phyloP scores from a whole-genome alignment of 2,797 vertebrate genomes.

The Crocodylus rhombifer region DNA sequence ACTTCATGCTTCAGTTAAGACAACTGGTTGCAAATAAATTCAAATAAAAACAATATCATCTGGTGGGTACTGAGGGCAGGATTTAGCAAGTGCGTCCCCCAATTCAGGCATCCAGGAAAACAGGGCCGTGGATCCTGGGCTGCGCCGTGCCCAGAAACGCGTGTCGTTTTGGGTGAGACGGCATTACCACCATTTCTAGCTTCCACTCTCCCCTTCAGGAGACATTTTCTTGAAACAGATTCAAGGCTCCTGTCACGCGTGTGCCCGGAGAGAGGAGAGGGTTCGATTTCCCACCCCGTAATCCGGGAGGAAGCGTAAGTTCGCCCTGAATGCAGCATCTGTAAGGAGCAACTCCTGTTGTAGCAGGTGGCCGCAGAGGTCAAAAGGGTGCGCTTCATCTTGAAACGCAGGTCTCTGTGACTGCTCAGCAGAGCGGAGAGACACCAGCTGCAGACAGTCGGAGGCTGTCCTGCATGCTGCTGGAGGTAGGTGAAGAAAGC shows the following conservation, averaged over 20 bases:
- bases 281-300: neutral
- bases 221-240: neutral
- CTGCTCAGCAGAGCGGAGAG: neutral
- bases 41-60: neutral
- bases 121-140: neutral
- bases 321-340: neutral
- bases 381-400: neutral
- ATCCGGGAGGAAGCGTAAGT: accelerated
- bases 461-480: neutral
- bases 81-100: neutral
- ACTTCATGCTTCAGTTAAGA: neutral
- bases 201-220: neutral
- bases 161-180: too few species aligned
- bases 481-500: neutral
- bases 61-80: neutral
- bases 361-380: neutral
- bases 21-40: neutral
- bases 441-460: neutral
- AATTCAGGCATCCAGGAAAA: neutral
- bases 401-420: neutral
- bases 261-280: neutral
- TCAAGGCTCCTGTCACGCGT: neutral
- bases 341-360: accelerated
- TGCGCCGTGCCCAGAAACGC: neutral
- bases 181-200: neutral